Conservation (phyloP, 2,113 vertebrate species). For the Oxyruncus cristatus region DNA sequence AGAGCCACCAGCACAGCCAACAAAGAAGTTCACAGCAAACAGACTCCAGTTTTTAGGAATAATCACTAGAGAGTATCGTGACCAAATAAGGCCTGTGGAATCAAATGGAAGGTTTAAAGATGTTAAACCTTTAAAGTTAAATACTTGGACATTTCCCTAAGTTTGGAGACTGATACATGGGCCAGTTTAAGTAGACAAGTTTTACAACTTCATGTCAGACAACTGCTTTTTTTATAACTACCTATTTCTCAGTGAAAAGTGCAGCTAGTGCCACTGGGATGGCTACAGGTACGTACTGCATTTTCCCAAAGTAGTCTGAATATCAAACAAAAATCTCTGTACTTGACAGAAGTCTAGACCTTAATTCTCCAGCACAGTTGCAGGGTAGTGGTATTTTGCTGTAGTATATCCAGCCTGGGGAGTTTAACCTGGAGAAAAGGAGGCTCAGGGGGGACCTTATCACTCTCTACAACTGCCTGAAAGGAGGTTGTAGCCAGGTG, state of each 20-base stretch:
- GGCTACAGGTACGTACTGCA: background rate
- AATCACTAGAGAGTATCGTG: slow-evolving; percentile 96
- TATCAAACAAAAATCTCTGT: background rate
- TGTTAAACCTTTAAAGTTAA: background rate
- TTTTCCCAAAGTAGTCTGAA: background rate
- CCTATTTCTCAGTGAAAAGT: background rate
- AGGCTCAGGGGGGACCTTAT: background rate
- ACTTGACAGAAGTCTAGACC: background rate
- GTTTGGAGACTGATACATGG: background rate
- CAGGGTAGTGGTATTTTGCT: background rate
- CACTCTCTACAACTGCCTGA: background rate
- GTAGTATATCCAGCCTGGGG: background rate
- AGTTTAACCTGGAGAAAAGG: background rate
- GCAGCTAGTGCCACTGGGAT: background rate
- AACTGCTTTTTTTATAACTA: background rate
- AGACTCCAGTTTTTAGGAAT: slow-evolving; percentile 98
- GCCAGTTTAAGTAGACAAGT: background rate
- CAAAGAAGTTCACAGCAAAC: slow-evolving; percentile 96
- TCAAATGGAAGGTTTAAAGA: background rate
- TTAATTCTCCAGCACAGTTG: background rate
- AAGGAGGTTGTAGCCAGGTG: background rate
- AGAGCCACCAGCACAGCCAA: slow-evolving; percentile 86
- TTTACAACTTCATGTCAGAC: background rate
- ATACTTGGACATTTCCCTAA: background rate
- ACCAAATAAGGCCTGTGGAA: slow-evolving; percentile 93